Conservation (phyloP, 2,888 invertebrate species). For the Caenorhabditis plicata region DNA sequence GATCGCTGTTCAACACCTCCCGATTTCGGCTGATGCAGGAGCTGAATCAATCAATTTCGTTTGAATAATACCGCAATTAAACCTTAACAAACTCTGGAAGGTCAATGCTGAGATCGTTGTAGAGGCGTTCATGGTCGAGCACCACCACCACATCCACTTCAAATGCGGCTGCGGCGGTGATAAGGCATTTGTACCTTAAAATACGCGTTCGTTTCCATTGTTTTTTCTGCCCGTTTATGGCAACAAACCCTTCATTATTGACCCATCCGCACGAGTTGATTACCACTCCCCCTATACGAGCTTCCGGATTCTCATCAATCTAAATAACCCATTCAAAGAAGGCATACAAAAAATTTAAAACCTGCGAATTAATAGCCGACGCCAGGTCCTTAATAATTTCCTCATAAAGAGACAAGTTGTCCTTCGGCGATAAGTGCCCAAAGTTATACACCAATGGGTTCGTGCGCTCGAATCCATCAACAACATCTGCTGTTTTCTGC, state of each 20-base stretch:
- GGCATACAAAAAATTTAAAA: background rate
- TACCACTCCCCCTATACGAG: conserved; percentile 76
- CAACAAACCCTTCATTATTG: conserved; percentile 86
- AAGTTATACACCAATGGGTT: conserved; percentile 80
- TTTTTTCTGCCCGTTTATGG: no score
- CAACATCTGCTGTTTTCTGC: conserved; percentile 87
- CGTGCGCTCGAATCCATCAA: conserved; percentile 90
- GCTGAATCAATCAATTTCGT: conserved; percentile 63
- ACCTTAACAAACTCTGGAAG: conserved; percentile 86
- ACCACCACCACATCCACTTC: conserved; percentile 94
- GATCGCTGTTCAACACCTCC: conserved; percentile 77
- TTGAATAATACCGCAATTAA: background rate
- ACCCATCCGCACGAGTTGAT: conserved; percentile 99
- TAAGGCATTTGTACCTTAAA: conserved; percentile 69
- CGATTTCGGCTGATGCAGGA: conserved; percentile 88
- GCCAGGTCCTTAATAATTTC: conserved; percentile 82
- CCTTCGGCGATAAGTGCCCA: conserved; percentile 79
- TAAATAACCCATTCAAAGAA: conserved; percentile 67
- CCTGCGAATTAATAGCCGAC: conserved; percentile 67
- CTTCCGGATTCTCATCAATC: conserved; percentile 29
- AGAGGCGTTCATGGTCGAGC: conserved; percentile 90
- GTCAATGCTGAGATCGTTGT: conserved; percentile 88
- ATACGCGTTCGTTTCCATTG: no score
- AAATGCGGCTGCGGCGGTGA: conserved; percentile 87
- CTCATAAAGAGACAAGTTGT: conserved; percentile 82